Percentiles rank a stretch among this genome's conserved stretches.
Evolutionary conservation across 2,113 vertebrate genomes (phyloP).

Genomic region (Percina caprodes): DNA sequence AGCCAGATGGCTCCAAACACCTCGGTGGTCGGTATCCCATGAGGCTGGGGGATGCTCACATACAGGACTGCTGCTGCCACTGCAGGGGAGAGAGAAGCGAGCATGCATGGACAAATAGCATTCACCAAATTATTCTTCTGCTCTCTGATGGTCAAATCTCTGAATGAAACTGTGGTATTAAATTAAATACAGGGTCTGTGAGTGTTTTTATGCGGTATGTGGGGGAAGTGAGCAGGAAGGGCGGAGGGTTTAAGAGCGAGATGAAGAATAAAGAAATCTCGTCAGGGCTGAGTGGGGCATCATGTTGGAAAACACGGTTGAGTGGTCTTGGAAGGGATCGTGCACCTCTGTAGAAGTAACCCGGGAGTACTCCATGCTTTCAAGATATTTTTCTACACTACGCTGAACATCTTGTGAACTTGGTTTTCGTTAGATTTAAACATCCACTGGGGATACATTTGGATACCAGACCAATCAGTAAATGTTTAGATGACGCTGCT

Average conservation of each 20-base stretch:
- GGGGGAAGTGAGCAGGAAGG: conserved; percentile 41
- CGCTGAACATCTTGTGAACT: not conserved
- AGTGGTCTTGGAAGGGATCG: conserved; percentile 10
- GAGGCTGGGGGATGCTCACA: conserved; percentile 86
- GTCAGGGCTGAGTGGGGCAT: conserved; percentile 20
- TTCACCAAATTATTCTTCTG: not conserved
- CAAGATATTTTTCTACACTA: not conserved
- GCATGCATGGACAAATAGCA: not conserved
- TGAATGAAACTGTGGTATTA: not conserved
- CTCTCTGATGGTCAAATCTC: not conserved
- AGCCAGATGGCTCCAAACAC: conserved; percentile 94
- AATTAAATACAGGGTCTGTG: not conserved
- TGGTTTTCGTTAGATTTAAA: not conserved
- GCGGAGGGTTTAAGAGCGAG: conserved; percentile 14
- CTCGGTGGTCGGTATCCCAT: conserved; percentile 94
- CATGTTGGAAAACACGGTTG: conserved; percentile 9
- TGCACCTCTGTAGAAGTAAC: conserved; percentile 4
- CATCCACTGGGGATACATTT: not conserved
- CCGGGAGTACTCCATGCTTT: not conserved
- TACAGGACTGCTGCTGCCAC: conserved; percentile 92
- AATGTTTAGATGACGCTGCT: not conserved
- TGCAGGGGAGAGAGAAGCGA: conserved; percentile 55
- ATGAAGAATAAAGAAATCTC: conserved; percentile 25
- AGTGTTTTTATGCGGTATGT: not conserved
- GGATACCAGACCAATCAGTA: not conserved